Conservation (phyloP, 2,113 vertebrate species). For the Turdus rufiventris region DNA sequence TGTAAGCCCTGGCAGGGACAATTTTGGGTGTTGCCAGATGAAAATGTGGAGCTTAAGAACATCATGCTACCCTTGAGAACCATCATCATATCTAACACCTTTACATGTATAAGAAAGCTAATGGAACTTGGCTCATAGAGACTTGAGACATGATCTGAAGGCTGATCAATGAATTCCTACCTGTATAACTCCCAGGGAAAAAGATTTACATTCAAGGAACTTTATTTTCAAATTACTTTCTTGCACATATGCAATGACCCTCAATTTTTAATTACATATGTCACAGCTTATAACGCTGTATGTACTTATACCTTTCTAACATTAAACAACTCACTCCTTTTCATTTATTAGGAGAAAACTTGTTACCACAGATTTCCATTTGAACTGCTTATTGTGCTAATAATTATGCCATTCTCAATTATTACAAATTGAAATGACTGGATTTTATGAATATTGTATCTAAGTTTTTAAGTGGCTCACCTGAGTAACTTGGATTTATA, state of each 20-base stretch:
- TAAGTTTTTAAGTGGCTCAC: background rate
- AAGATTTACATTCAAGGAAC: background rate
- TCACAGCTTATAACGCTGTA: background rate
- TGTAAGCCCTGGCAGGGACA: background rate
- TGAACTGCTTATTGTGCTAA: background rate
- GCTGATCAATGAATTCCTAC: background rate
- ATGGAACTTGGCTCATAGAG: background rate
- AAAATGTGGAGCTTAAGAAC: background rate
- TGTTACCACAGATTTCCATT: background rate
- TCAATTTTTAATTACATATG: background rate
- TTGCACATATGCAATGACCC: background rate
- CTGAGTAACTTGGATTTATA: background rate
- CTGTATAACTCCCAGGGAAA: background rate
- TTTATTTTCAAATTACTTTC: background rate
- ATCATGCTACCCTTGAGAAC: background rate
- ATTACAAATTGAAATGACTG: background rate
- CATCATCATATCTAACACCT: background rate
- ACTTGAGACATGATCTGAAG: background rate
- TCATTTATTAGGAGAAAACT: background rate
- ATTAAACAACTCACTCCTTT: background rate
- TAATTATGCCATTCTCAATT: background rate
- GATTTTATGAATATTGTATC: background rate
- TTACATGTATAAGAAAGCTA: background rate
- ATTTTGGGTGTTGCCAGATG: background rate
- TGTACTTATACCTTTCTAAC: background rate